Conservation (phyloP, 2,888 invertebrate genomes). For the Brenthis daphne region DNA sequence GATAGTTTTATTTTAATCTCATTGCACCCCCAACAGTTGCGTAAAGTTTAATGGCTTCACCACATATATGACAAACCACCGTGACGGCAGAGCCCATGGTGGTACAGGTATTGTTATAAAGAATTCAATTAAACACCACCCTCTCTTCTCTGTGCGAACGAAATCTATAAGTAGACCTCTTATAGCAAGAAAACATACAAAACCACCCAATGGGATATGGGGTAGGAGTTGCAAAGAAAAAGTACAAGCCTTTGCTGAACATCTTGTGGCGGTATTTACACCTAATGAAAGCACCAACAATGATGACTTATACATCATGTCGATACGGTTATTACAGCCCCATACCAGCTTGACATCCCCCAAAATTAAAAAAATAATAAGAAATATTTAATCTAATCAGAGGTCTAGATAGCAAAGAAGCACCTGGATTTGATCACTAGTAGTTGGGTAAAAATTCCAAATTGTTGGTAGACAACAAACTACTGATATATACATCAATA, state of each 20-base stretch:
- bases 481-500: not conserved
- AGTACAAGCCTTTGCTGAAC: not conserved
- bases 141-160: not conserved
- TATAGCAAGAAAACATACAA: not conserved
- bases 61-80: no score
- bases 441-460: not conserved
- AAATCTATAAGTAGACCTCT: slow-evolving; percentile 25
- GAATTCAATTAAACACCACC: no score
- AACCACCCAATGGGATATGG: not conserved
- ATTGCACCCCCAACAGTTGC: no score
- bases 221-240: slow-evolving; percentile 6
- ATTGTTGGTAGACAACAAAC: not conserved
- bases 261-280: not conserved
- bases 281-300: not conserved
- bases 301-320: not conserved
- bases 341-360: not conserved
- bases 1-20: no score
- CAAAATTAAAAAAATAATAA: no score
- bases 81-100: no score
- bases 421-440: slow-evolving; percentile 22
- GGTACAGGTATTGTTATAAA: no score
- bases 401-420: not conserved
- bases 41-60: no score
- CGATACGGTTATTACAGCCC: not conserved
- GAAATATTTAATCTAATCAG: not conserved